Evolutionary conservation across 2,113 vertebrate species (phyloP).

Genomic region (Tragelaphus scriptus): DNA sequence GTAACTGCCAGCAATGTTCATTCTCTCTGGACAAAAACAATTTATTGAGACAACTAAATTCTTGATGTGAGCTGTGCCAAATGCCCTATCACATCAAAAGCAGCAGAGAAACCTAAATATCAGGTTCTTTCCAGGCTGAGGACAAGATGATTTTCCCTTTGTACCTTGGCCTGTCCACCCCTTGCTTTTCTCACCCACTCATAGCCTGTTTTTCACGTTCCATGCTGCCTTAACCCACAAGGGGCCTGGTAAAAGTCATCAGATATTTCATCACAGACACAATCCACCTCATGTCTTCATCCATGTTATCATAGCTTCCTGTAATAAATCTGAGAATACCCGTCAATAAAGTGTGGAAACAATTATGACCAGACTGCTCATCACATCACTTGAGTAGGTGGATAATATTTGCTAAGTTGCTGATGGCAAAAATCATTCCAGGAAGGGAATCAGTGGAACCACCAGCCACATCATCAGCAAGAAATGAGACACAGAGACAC

Average conservation of each 20-base stretch:
- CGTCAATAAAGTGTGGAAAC: not conserved
- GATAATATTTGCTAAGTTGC: not conserved
- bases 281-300: not conserved
- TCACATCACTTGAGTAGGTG: not conserved
- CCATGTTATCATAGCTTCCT: not conserved
- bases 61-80: not conserved
- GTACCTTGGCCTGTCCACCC: too few relatives aligned
- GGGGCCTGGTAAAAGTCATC: not conserved
- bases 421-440: not conserved
- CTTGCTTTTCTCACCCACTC: not conserved
- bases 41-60: not conserved
- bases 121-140: not conserved
- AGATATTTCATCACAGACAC: not conserved
- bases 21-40: not conserved
- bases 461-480: not conserved
- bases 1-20: not conserved
- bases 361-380: not conserved
- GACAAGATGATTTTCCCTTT: not conserved
- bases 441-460: not conserved
- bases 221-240: not conserved
- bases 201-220: not conserved
- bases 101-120: not conserved
- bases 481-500: not conserved
- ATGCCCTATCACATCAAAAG: not conserved
- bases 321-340: not conserved